A percentile compares a stretch with the other conserved stretches of the same genome.
Evolutionary conservation across 2,888 invertebrate species (phyloP).

Genomic region (Acleris sparsana): DNA sequence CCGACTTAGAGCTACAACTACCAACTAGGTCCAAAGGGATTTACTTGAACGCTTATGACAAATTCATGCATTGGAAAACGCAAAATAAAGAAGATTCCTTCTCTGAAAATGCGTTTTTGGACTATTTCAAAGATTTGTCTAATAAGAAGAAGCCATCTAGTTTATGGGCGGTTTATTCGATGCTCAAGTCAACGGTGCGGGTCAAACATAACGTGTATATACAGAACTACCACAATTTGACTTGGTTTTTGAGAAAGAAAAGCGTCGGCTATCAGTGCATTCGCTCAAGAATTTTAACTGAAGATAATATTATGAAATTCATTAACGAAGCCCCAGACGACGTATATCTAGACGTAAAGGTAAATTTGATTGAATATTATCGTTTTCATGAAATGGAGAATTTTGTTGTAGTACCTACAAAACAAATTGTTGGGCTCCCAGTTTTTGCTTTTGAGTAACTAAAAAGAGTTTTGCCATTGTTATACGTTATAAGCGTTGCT

Average conservation of each 20-base stretch:
- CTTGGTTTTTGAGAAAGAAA: conserved; percentile 5
- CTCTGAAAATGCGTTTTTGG: conserved; percentile 12
- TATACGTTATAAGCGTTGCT: too few relatives aligned
- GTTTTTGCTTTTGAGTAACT: too few relatives aligned
- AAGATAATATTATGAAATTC: conserved; percentile 14
- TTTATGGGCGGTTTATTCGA: conserved; percentile 27
- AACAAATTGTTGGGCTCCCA: too few relatives aligned
- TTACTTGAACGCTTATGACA: conserved; percentile 13
- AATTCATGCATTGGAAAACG: conserved; percentile 20
- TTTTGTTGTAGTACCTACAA: too few relatives aligned
- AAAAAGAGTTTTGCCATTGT: too few relatives aligned
- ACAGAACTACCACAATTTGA: conserved; percentile 10
- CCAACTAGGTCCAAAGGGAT: conserved; percentile 13
- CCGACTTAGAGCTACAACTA: neutral
- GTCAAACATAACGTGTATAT: conserved; percentile 9
- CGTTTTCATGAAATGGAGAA: too few relatives aligned
- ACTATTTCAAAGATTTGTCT: conserved; percentile 19
- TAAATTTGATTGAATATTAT: neutral
- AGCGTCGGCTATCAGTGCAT: conserved; percentile 6
- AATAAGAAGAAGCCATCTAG: conserved; percentile 10
- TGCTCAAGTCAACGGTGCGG: conserved; percentile 22
- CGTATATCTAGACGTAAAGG: conserved; percentile 17
- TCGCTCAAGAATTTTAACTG: conserved; percentile 14
- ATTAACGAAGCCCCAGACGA: conserved; percentile 19
- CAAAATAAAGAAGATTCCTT: conserved; percentile 12